Conservation (phyloP, 2,113 vertebrate species). For the Eulemur macaco region DNA sequence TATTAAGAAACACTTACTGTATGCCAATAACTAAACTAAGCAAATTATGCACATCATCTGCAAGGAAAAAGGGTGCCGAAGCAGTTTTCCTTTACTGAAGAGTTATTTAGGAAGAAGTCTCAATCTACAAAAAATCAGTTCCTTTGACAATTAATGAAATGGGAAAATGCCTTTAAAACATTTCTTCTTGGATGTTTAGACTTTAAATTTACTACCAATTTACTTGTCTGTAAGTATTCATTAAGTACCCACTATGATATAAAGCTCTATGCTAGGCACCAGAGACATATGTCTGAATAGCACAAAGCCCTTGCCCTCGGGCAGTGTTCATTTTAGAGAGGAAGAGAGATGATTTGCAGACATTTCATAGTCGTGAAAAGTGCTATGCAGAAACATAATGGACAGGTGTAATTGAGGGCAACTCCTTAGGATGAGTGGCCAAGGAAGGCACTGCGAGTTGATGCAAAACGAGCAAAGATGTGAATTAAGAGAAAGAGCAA, state of each 20-base stretch:
- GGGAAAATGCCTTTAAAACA: background rate
- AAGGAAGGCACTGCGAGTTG: background rate
- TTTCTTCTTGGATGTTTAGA: background rate
- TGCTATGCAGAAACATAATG: background rate
- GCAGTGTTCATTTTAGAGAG: background rate
- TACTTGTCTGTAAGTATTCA: background rate
- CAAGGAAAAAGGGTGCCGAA: background rate
- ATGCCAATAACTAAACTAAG: background rate
- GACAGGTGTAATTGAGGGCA: background rate
- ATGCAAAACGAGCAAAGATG: background rate
- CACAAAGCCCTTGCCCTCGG: background rate
- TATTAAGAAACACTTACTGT: background rate
- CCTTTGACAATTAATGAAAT: conserved; percentile 1
- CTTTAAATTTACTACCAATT: background rate
- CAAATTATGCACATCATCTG: background rate
- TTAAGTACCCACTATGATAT: background rate
- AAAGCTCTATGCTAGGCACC: background rate
- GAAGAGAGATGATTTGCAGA: background rate
- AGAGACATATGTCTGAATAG: background rate
- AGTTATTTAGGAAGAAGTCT: background rate
- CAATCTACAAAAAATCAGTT: background rate
- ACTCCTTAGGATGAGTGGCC: background rate
- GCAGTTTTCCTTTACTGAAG: background rate
- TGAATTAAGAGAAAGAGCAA: background rate
- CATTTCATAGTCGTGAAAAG: background rate